These are phyloP conservation scores for Eclectus roratus DNA, from an alignment of 2,113 vertebrate genomes.

Conservation along the genomic window DNA sequence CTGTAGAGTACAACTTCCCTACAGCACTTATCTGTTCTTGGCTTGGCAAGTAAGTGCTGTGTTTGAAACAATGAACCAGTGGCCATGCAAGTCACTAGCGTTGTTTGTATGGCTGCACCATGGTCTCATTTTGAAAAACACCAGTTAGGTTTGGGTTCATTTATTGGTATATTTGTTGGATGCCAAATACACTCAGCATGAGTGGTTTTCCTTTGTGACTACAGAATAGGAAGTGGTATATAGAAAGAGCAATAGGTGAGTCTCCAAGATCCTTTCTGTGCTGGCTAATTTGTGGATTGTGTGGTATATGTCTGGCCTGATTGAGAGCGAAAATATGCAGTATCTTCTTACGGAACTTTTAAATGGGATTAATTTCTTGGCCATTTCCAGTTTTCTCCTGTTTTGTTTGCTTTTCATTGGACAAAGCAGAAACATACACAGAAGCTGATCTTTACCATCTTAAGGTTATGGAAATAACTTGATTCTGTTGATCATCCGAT, in stretches of 20 bases:
- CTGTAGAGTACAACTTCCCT: background rate
- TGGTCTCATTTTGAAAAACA: background rate
- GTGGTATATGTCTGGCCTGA: background rate
- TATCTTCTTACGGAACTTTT: background rate
- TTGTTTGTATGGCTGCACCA: background rate
- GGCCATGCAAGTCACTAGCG: background rate
- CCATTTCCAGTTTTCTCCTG: background rate
- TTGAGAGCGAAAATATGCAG: background rate
- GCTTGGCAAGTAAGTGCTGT: background rate
- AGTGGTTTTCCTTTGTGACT: background rate
- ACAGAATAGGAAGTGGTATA: background rate
- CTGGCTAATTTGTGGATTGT: background rate
- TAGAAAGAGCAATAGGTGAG: background rate
- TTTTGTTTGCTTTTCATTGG: background rate
- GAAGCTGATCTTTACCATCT: background rate
- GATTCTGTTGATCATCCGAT: background rate
- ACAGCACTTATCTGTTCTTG: background rate
- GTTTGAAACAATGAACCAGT: background rate
- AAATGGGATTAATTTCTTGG: background rate
- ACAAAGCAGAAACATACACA: background rate
- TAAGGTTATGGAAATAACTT: background rate
- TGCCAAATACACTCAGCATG: rapidly evolving
- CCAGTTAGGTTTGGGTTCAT: background rate
- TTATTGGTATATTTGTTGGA: background rate
- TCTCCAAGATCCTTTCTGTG: background rate